Percentiles rank a stretch among this genome's conserved stretches.
phyloP scores from a whole-genome alignment of 2,113 vertebrate species.

The Poecile atricapillus region DNA sequence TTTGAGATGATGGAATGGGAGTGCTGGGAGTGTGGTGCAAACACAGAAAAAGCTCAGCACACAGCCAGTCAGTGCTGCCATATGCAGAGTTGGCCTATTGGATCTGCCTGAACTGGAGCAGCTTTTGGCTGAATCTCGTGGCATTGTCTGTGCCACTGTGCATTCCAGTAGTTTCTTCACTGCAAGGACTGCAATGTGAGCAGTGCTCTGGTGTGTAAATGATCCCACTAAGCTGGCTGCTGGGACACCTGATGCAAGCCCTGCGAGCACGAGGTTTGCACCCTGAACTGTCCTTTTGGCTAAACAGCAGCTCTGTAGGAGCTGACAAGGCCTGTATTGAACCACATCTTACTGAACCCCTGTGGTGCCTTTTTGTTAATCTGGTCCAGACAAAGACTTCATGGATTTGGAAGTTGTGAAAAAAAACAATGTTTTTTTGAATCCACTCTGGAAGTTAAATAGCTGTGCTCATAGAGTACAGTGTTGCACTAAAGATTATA shows the following conservation, averaged over 20 bases:
- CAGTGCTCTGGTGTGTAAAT: background rate
- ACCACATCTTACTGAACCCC: background rate
- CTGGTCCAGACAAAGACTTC: background rate
- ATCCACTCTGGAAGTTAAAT: background rate
- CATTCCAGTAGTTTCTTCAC: background rate
- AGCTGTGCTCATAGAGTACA: background rate
- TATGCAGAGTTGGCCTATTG: background rate
- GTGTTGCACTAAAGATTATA: background rate
- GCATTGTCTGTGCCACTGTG: background rate
- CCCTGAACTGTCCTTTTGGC: background rate
- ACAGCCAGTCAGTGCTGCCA: background rate
- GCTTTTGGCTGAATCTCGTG: background rate
- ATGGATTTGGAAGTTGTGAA: background rate
- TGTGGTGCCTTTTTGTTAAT: background rate
- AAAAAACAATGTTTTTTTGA: background rate
- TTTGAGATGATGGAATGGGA: background rate
- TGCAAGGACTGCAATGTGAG: rapidly evolving
- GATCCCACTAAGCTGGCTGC: background rate
- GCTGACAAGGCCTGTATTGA: background rate
- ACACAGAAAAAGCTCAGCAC: background rate
- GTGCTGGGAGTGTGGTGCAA: background rate
- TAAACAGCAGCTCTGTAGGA: rapidly evolving
- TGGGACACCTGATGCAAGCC: background rate
- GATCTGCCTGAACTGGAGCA: background rate
- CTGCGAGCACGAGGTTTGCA: rapidly evolving